Evolutionary conservation across 2,113 vertebrate genomes (phyloP), one percentile per base, ranked within the genome.

Genomic region (Prinia subflava): DNA sequence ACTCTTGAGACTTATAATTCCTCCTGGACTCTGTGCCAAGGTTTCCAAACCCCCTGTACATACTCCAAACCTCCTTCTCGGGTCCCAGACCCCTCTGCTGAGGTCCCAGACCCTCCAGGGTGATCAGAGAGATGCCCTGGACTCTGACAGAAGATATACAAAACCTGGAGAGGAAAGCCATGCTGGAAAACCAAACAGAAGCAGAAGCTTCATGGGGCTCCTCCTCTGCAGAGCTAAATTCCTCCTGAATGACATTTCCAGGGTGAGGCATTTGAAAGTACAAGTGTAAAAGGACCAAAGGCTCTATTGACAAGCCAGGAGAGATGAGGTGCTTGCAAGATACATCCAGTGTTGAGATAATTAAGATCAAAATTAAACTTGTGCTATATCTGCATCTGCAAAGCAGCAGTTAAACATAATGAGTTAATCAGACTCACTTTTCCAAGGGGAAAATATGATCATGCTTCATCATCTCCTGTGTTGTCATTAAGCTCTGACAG

Each of bases 361-460:
- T 92, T 83, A 83, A 89, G 84, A 83, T 90, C 23, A 89, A 96
- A 96, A 95, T 95, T 81, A 94, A 93, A 56, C 73, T 76, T 49
- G 23, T 28, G 24, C 71, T 88, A 21, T 60, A 92, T 74, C 90
- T 83, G 44, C 85, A 95, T 90, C 93, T 97, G 92, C 76, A 86
- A 94, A 94, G 31, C 85, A 93, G 93, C 85, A 94, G 52, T 84
- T 89, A 80, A 90, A 88, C 90, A 70, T 71, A 91, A 76, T 60
- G 73, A 89, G 60, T 83, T 83, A 88, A 95, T 96, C 90, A 95
- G 80, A 87, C 31, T 89, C 18, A 63, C 74, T 89, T 88, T 92
- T 91, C 89, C 64, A 59, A 83, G 37, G 35, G 78, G 52, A 95
- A 94, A 94, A 95, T 42, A 65, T 56, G 93, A 89, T 83, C 83